These are phyloP conservation scores for Yponomeuta plumbellus DNA, from an alignment of 2,888 invertebrate genomes.

Conservation along the genomic window DNA sequence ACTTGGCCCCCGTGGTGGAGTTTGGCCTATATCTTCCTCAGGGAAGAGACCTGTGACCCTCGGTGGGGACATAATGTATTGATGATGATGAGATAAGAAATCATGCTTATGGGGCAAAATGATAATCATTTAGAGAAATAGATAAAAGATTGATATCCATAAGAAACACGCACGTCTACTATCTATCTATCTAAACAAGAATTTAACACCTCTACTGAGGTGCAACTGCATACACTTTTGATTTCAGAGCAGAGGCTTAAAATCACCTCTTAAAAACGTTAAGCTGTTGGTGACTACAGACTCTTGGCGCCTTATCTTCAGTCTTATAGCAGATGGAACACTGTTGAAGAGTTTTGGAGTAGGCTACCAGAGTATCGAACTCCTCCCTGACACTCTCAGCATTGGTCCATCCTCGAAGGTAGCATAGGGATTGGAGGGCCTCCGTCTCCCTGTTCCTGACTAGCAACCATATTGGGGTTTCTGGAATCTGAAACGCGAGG, in stretches of 20 bases:
- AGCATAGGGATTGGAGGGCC: slow-evolving; percentile 68
- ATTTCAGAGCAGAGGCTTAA: no score
- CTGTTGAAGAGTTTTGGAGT: slow-evolving; percentile 50
- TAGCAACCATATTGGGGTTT: slow-evolving; percentile 76
- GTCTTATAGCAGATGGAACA: slow-evolving; percentile 55
- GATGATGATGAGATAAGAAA: no score
- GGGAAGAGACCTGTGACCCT: no score
- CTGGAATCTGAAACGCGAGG: slow-evolving; percentile 58
- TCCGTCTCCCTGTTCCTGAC: slow-evolving; percentile 67
- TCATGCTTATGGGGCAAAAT: no score
- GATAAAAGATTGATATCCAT: no score
- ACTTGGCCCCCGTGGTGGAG: no score
- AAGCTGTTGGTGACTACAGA: slow-evolving; percentile 51
- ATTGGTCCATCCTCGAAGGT: slow-evolving; percentile 74
- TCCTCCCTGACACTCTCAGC: slow-evolving; percentile 65
- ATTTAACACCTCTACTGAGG: no score
- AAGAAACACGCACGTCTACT: no score
- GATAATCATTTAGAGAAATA: no score
- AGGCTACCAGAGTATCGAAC: slow-evolving; percentile 53
- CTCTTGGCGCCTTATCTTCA: slow-evolving; percentile 29
- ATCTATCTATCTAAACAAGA: no score
- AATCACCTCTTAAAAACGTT: slow-evolving; percentile 49
- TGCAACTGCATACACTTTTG: neutral
- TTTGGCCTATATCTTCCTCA: no score
- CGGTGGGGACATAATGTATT: no score